Percentiles rank a stretch among this genome's conserved stretches.
Evolutionary conservation across 2,797 vertebrate species (phyloP).

Genomic region (Crotalus adamanteus): DNA sequence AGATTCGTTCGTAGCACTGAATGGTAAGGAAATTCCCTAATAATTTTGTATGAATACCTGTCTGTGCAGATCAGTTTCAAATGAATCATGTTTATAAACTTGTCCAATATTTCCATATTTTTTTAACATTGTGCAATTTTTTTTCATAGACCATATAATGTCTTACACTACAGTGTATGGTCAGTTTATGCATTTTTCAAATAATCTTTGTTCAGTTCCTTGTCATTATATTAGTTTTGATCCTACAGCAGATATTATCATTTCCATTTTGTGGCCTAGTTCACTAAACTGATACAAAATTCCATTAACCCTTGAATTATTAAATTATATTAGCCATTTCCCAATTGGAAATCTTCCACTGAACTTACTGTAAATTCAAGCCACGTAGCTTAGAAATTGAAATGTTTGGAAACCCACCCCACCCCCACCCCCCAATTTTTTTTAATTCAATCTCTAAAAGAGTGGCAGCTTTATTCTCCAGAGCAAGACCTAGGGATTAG

Average conservation of each 20-base stretch:
- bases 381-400: not conserved
- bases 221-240: conserved; percentile 61
- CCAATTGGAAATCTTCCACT: conserved; percentile 28
- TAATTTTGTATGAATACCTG: conserved; percentile 69
- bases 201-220: conserved; percentile 39
- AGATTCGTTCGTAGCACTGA: conserved; percentile 99
- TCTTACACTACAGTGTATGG: conserved; percentile 78
- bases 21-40: conserved; percentile 86
- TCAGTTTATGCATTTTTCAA: conserved; percentile 72
- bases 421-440: not conserved
- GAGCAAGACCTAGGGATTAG: not conserved
- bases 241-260: conserved; percentile 50
- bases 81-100: conserved; percentile 63
- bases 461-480: not conserved
- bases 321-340: conserved; percentile 21
- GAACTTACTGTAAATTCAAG: conserved; percentile 16
- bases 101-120: conserved; percentile 57
- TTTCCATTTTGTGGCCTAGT: conserved; percentile 61
- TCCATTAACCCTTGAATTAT: conserved; percentile 21
- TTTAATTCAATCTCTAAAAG: not conserved
- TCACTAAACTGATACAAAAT: conserved; percentile 68
- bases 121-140: conserved; percentile 74
- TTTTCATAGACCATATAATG: conserved; percentile 88
- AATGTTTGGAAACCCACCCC: too few relatives aligned
- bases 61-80: conserved; percentile 64